A percentile compares a stretch with the other conserved stretches of the same genome.
phyloP scores from a whole-genome alignment of 1,140 invertebrate genomes.

The Arctopsyche grandis region DNA sequence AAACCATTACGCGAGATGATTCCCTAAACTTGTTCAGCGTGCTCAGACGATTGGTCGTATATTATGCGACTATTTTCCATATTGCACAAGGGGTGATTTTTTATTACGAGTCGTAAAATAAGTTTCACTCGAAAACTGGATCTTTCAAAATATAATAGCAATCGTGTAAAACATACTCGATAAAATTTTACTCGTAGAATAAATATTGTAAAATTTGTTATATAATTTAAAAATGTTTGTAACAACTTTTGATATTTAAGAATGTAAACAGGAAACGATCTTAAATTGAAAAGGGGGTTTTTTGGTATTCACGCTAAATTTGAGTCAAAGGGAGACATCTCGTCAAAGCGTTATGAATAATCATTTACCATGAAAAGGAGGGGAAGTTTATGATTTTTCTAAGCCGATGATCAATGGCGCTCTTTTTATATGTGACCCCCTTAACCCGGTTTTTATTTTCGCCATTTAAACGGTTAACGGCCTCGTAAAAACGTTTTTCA shows the following conservation, averaged over 20 bases:
- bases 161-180: no score
- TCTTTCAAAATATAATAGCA: no score
- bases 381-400: neutral
- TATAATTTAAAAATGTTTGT: no score
- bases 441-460: constrained; percentile 34
- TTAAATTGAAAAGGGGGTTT: no score
- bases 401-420: neutral
- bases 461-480: constrained; percentile 27
- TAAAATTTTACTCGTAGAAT: no score
- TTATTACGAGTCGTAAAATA: constrained; percentile 2
- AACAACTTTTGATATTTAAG: no score
- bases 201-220: no score
- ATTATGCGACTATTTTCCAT: constrained; percentile 9
- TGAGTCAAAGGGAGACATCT: neutral
- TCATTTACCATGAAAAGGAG: neutral
- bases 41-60: neutral
- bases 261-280: no score
- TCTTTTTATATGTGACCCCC: neutral
- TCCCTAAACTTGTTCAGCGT: neutral
- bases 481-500: constrained; percentile 42
- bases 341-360: constrained; percentile 4
- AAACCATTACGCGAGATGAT: constrained; percentile 1
- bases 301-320: neutral
- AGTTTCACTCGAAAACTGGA: neutral
- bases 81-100: constrained; percentile 19